Percentiles rank a stretch among this genome's conserved stretches.
These are phyloP conservation scores for Drosophila birchii DNA, from an alignment of 2,888 invertebrate genomes.

Conservation along the genomic window DNA sequence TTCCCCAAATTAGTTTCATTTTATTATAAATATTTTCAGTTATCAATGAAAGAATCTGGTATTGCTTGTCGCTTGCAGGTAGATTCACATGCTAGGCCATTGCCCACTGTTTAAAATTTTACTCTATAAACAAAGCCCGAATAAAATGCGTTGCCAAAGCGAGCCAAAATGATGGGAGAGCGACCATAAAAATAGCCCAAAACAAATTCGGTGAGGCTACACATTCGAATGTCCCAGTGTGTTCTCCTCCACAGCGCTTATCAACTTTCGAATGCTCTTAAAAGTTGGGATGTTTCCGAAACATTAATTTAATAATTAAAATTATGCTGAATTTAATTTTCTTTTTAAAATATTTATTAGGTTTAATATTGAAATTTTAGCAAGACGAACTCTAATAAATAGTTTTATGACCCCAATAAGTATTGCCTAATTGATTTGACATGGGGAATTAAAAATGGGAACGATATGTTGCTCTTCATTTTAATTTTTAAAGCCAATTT, in stretches of 20 bases:
- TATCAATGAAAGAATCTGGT: constrained; percentile 1
- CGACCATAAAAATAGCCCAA: constrained; percentile 60
- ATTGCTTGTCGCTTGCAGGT: neutral
- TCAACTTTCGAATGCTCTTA: neutral
- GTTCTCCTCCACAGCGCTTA: neutral
- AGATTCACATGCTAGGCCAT: constrained; percentile 53
- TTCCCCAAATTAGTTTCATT: neutral
- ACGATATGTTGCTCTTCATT: too few relatives aligned
- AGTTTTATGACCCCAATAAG: neutral
- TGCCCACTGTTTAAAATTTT: constrained; percentile 69
- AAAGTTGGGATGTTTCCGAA: too few relatives aligned
- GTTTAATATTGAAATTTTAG: neutral
- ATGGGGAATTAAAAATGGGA: neutral
- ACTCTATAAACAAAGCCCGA: constrained; percentile 54
- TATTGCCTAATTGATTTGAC: neutral
- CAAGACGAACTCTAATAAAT: neutral
- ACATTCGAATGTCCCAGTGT: constrained; percentile 18
- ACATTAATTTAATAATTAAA: too few relatives aligned
- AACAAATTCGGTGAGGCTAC: constrained; percentile 34
- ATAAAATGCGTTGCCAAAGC: constrained; percentile 45
- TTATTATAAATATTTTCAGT: constrained; percentile 5
- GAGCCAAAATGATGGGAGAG: constrained; percentile 22
- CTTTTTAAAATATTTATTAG: neutral
- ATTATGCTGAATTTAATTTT: too few relatives aligned
- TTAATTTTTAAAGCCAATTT: too few relatives aligned